Evolutionary conservation across 2,888 invertebrate genomes (phyloP).

Genomic region (Zaprionus obscuricornis): DNA sequence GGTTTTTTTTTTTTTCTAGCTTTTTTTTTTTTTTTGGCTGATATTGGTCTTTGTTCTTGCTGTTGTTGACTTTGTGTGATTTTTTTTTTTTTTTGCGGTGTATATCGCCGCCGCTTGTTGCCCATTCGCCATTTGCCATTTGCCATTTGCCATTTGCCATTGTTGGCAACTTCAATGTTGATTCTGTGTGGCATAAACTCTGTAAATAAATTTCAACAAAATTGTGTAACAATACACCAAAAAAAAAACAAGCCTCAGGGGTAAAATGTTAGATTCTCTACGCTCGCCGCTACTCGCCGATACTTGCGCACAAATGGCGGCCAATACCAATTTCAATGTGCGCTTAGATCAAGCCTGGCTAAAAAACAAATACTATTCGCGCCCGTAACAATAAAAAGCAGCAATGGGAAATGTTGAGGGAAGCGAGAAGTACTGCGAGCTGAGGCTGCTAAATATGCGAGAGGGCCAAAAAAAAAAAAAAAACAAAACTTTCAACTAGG

Average conservation of each 20-base stretch:
- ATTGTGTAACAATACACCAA: slow-evolving; percentile 78
- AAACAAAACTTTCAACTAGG: too few species aligned
- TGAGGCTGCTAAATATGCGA: too few species aligned
- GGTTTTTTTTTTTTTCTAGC: slow-evolving; percentile 42
- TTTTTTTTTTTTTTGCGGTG: slow-evolving; percentile 25
- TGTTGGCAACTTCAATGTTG: slow-evolving; percentile 73
- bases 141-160: slow-evolving; percentile 7
- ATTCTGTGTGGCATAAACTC: slow-evolving; percentile 75
- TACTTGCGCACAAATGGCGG: slow-evolving; percentile 12
- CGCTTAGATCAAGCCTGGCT: too few species aligned
- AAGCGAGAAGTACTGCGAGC: not conserved
- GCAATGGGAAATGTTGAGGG: slow-evolving; percentile 15
- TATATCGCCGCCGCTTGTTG: too few species aligned
- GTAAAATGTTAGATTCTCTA: slow-evolving; percentile 31
- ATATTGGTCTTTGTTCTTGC: slow-evolving; percentile 63
- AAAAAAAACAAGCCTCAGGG: slow-evolving; percentile 71
- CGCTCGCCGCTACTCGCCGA: slow-evolving; percentile 25
- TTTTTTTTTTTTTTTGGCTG: slow-evolving; percentile 1
- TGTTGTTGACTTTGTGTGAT: slow-evolving; percentile 10
- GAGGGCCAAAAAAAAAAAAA: too few species aligned
- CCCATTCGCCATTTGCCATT: not conserved
- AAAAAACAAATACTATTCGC: slow-evolving; percentile 49
- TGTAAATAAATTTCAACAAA: slow-evolving; percentile 78
- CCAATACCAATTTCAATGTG: too few species aligned
- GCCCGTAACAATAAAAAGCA: slow-evolving; percentile 38